Percentiles rank a stretch among this genome's conserved stretches.
These are phyloP conservation scores for Monochamus alternatus DNA, from an alignment of 2,888 invertebrate species.

Conservation along the genomic window DNA sequence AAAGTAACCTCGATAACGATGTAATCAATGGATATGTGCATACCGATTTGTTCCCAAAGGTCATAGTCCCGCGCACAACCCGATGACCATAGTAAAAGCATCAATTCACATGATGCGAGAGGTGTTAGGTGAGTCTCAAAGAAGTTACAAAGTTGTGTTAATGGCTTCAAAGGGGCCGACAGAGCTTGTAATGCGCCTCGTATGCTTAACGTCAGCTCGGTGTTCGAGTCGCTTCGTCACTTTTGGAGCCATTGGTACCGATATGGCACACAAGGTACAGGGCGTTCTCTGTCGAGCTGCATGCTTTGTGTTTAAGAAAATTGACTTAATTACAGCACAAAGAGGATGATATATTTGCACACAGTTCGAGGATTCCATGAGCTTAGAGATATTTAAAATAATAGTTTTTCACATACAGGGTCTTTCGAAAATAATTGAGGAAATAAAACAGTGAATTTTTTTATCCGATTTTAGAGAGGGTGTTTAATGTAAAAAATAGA, in stretches of 20 bases:
- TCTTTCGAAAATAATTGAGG: too few relatives aligned
- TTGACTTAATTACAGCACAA: too few relatives aligned
- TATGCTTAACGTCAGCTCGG: conserved; percentile 31
- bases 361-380: too few relatives aligned
- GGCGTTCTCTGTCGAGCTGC: background rate
- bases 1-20: background rate
- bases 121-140: conserved; percentile 39
- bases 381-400: too few relatives aligned
- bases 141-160: conserved; percentile 46
- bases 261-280: conserved; percentile 19
- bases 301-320: too few relatives aligned
- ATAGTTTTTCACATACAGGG: too few relatives aligned
- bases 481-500: too few relatives aligned
- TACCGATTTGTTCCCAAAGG: conserved; percentile 13
- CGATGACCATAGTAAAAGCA: conserved; percentile 35
- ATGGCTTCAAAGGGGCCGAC: conserved; percentile 54
- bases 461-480: too few relatives aligned
- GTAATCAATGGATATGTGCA: conserved; percentile 15
- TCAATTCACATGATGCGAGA: conserved; percentile 41
- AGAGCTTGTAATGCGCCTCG: conserved; percentile 30
- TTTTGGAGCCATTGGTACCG: conserved; percentile 23
- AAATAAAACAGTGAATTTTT: too few relatives aligned
- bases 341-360: too few relatives aligned
- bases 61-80: conserved; percentile 25
- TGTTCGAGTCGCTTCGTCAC: conserved; percentile 29